Evolutionary conservation across 2,888 invertebrate genomes (phyloP).

Genomic region (Parnassius orleans): DNA sequence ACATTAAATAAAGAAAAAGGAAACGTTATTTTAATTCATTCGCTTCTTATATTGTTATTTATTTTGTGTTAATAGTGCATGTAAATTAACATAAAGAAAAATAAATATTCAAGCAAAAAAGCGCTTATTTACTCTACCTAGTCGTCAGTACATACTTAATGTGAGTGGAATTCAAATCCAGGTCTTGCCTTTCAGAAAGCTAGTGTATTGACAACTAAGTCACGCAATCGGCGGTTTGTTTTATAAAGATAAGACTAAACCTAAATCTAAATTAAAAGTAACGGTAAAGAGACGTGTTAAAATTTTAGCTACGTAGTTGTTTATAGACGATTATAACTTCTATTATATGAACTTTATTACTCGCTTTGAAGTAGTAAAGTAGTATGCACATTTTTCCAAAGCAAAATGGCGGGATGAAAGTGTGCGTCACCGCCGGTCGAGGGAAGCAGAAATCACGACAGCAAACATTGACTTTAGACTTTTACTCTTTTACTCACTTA

Average conservation of each 20-base stretch:
- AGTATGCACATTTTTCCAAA: constrained; percentile 33
- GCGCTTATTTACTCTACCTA: too few species aligned
- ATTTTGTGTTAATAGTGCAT: constrained; percentile 3
- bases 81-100: too few species aligned
- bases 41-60: constrained; percentile 4
- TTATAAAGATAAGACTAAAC: too few species aligned
- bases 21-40: constrained; percentile 13
- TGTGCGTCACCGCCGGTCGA: constrained; percentile 59
- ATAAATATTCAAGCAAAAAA: too few species aligned
- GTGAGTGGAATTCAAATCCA: too few species aligned
- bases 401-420: constrained; percentile 36
- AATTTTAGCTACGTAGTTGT: constrained; percentile 7
- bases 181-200: too few species aligned
- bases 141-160: too few species aligned
- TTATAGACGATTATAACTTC: constrained; percentile 1
- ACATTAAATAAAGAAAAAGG: constrained; percentile 19
- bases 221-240: too few species aligned
- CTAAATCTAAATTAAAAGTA: not conserved
- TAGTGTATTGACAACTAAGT: too few species aligned
- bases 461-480: constrained; percentile 79
- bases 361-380: constrained; percentile 30
- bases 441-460: constrained; percentile 71
- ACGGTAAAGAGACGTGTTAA: constrained; percentile 17
- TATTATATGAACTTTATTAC: constrained; percentile 26
- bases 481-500: constrained; percentile 78